Base-by-base conservation (phyloP, 2,888 invertebrate species). In the Lydus trimaculatus region DNA sequence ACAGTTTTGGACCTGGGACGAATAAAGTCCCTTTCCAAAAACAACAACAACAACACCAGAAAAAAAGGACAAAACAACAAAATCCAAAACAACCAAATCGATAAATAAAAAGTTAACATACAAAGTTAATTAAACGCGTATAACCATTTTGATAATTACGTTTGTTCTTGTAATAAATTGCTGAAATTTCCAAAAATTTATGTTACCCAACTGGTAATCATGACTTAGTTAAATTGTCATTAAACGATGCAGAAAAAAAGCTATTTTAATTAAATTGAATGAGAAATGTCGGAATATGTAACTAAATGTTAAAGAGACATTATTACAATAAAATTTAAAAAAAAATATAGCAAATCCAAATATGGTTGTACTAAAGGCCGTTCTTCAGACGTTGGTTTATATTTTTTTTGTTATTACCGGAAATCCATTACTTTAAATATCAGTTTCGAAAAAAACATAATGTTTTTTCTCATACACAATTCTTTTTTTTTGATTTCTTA, bases 21-120 rank as follows among this genome's bases (percentile, higher is more conserved):
- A 48, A 48, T 48, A 48, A 48, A 20, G 20, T 43, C 43, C 43
- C 43, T 43, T 48, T 20, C 20, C 20, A 23, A 48, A 48, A 23
- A 17, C 39, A 48, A 20, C 20, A 48, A 20, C 20, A 20, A 20
- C 20, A 23, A 17, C 39, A 48, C 2, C 20, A 48, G 7, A 9
- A 78, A 79, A 20, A 9, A 78, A 79, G 77, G 72, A 77, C 75
- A 76, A 72, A 71, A 72, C 71, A 67, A 69, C 13, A 69, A 25
- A 20, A 36, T 28, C 43, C 61, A 70, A 64, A 64, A 66, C 61
- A 65, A 74, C 75, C 76, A 78, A 79, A 77, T 78, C 20, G 78
- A 81, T 79, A 79, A 80, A 80, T 79, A 74, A 78, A 78, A 78
- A 78, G 73, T 74, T 70, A 73, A 74, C 74, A 67, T 69, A 74